A percentile compares a stretch with the other conserved stretches of the same genome.
Evolutionary conservation across 2,888 invertebrate genomes (phyloP).

Genomic region (Masnerella sp.): DNA sequence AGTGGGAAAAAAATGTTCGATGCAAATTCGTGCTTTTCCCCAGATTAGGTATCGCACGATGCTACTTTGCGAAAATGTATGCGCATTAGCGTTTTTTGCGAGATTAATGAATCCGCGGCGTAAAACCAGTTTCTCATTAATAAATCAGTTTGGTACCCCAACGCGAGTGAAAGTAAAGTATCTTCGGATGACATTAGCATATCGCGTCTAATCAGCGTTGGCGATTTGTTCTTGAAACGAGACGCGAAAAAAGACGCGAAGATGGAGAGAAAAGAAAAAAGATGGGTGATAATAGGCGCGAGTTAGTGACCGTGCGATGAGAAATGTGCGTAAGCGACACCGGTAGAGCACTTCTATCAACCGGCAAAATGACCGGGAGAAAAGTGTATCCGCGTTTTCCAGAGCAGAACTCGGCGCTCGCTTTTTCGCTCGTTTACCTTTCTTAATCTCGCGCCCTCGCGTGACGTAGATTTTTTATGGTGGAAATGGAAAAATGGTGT

Average conservation of each 20-base stretch:
- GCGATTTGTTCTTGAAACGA: slow-evolving; percentile 6
- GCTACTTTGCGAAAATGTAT: too few species aligned
- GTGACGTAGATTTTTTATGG: not conserved
- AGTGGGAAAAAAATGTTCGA: not conserved
- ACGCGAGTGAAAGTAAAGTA: slow-evolving; percentile 29
- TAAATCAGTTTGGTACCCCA: slow-evolving; percentile 27
- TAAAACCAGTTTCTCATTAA: slow-evolving; percentile 38
- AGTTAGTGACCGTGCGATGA: slow-evolving; percentile 19
- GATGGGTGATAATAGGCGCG: slow-evolving; percentile 4
- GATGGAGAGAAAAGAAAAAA: not conserved
- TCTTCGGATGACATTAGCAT: slow-evolving; percentile 35
- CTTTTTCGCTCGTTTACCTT: slow-evolving; percentile 7
- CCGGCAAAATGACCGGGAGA: slow-evolving; percentile 28
- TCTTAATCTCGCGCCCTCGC: slow-evolving; percentile 8
- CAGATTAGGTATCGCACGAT: too few species aligned
- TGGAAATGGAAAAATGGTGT: too few species aligned
- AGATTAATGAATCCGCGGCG: slow-evolving; percentile 12
- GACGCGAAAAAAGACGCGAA: not conserved
- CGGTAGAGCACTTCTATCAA: slow-evolving; percentile 28
- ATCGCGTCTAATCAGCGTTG: slow-evolving; percentile 14
- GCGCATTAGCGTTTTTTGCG: slow-evolving; percentile 13
- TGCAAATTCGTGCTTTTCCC: too few species aligned
- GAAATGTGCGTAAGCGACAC: slow-evolving; percentile 18
- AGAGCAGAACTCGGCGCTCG: slow-evolving; percentile 33
- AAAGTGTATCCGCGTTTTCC: slow-evolving; percentile 34